Evolutionary conservation across 2,797 vertebrate species (phyloP).

Genomic region (Muscicapa striata): DNA sequence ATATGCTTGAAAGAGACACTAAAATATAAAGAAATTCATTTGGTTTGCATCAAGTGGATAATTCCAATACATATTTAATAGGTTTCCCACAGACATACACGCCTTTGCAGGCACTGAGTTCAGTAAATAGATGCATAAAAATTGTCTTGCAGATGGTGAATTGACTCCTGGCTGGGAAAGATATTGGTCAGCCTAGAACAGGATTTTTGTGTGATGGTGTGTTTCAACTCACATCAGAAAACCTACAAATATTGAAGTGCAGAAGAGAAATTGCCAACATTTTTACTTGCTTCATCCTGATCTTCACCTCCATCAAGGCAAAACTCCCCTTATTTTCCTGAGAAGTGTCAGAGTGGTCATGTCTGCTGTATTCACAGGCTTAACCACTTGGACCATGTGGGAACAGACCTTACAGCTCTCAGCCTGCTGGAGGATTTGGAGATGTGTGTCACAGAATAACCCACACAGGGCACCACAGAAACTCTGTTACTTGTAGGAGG

Average conservation of each 20-base stretch:
- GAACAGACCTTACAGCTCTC: neutral
- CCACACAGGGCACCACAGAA: neutral
- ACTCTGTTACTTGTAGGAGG: neutral
- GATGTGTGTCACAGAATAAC: neutral
- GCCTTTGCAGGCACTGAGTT: neutral
- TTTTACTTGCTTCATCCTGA: neutral
- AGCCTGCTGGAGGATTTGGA: neutral
- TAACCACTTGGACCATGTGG: neutral
- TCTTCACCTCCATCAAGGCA: neutral
- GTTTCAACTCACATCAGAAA: neutral
- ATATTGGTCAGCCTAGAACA: neutral
- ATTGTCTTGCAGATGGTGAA: neutral
- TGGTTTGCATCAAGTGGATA: slow-evolving; percentile 4
- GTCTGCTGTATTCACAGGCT: neutral
- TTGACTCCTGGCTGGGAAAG: neutral
- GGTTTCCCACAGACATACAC: neutral
- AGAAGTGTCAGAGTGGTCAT: neutral
- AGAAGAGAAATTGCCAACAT: neutral
- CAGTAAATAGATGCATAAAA: slow-evolving; percentile 19
- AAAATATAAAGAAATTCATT: slow-evolving; percentile 19
- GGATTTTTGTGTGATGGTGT: neutral
- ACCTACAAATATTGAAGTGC: neutral
- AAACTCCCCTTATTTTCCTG: neutral
- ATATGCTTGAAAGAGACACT: neutral
- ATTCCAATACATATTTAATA: slow-evolving; percentile 57